Evolutionary conservation across 2,113 vertebrate species (phyloP).

Genomic region (Galbula dea): DNA sequence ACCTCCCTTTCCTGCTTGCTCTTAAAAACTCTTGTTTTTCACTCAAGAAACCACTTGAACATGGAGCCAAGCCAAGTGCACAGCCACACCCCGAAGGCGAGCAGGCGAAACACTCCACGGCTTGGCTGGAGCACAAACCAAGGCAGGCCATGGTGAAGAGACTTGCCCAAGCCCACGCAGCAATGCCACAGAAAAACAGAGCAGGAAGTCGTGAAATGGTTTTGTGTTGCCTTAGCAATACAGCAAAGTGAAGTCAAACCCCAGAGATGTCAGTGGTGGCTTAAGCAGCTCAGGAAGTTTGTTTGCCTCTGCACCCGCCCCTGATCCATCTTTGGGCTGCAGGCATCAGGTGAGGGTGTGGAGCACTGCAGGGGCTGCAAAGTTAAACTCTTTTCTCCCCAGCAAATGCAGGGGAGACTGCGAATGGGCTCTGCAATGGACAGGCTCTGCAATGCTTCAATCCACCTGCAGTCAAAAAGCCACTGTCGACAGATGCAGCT

Average conservation of each 20-base stretch:
- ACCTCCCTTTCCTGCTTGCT: conserved; percentile 49
- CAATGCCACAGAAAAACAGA: background rate
- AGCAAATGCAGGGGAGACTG: background rate
- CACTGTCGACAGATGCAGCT: background rate
- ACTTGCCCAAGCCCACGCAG: background rate
- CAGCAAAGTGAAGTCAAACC: background rate
- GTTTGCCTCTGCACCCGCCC: background rate
- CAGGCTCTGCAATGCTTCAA: fast-evolving
- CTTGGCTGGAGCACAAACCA: fast-evolving
- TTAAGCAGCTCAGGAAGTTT: conserved; percentile 18
- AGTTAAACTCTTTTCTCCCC: background rate
- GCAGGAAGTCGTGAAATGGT: background rate
- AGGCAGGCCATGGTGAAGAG: fast-evolving
- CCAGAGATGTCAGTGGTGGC: background rate
- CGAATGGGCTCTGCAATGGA: background rate
- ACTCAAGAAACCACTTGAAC: background rate
- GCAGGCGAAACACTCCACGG: background rate
- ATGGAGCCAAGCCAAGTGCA: background rate
- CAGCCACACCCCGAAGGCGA: background rate
- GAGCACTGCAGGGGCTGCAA: background rate
- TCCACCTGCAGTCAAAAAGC: background rate
- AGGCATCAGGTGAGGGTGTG: background rate
- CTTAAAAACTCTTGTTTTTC: conserved; percentile 23
- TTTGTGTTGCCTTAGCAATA: background rate
- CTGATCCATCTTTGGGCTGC: background rate